These are phyloP conservation scores for Montipora efflorescens DNA, from an alignment of 64 coral and sea anemone species.

Conservation along the genomic window DNA sequence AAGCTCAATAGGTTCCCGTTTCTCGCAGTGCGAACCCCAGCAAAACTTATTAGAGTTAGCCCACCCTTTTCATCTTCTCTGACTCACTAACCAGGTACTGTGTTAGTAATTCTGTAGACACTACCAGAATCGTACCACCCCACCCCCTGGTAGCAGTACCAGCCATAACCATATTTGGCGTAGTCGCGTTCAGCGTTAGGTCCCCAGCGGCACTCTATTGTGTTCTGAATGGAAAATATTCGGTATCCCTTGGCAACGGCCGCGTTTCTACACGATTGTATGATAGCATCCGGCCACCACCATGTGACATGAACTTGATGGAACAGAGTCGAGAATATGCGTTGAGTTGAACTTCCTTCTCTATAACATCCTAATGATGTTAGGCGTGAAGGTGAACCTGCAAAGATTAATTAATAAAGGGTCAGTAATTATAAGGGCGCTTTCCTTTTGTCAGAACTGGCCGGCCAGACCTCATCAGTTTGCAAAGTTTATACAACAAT, in stretches of 20 bases:
- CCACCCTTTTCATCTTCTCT: no score
- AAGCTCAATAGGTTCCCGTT: no score
- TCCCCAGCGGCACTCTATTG: slow-evolving; percentile 14
- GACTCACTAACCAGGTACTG: not conserved
- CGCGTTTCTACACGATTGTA: not conserved
- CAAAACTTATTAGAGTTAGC: no score
- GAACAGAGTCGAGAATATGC: slow-evolving; percentile 5
- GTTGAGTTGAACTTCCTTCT: not conserved
- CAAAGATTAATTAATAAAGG: not conserved
- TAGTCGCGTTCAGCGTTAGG: slow-evolving; percentile 30
- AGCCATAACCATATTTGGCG: slow-evolving; percentile 2
- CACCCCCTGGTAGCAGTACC: slow-evolving; percentile 3
- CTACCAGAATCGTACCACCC: slow-evolving; percentile 37
- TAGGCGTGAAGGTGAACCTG: not conserved
- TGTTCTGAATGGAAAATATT: slow-evolving; percentile 37
- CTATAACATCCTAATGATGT: slow-evolving; percentile 16
- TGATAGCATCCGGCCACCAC: slow-evolving; percentile 21
- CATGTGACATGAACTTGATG: not conserved
- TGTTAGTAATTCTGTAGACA: slow-evolving; percentile 1
- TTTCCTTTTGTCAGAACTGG: no score
- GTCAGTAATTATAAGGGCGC: no score
- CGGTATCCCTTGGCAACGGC: slow-evolving; percentile 19
- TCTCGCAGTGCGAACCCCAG: no score
- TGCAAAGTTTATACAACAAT: no score
- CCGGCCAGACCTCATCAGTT: no score